Conservation (phyloP, 1,140 invertebrate species). For the Drosophila bocki region DNA sequence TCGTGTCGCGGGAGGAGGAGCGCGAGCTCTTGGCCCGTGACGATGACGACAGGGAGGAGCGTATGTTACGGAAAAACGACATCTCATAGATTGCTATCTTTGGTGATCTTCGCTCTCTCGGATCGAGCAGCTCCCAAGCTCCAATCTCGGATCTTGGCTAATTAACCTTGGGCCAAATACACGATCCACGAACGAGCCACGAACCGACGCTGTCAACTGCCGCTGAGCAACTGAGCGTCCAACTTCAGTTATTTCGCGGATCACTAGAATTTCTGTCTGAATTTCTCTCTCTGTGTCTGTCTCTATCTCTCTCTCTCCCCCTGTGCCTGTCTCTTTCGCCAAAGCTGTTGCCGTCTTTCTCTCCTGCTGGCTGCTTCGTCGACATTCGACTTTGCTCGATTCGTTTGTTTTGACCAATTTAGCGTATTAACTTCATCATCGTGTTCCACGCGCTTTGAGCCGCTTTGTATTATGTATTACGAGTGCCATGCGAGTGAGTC, state of each 20-base stretch:
- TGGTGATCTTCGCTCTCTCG: constrained; percentile 21
- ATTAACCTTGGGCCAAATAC: constrained; percentile 34
- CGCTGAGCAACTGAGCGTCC: constrained; percentile 65
- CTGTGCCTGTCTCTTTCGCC: constrained; percentile 19
- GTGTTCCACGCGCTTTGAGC: constrained; percentile 52
- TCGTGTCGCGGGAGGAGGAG: constrained; percentile 76
- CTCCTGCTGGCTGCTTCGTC: constrained; percentile 1
- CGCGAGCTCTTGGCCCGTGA: constrained; percentile 73
- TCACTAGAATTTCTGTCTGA: constrained; percentile 70
- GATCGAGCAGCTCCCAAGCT: constrained; percentile 19
- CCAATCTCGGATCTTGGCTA: constrained; percentile 37
- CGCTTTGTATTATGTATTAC: constrained; percentile 23
- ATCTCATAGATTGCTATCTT: constrained; percentile 42
- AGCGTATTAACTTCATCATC: constrained; percentile 75
- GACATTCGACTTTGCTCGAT: constrained; percentile 37
- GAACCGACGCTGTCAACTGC: constrained; percentile 62
- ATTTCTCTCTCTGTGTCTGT: constrained; percentile 12
- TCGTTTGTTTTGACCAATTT: constrained; percentile 80
- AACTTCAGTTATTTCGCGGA: constrained; percentile 76
- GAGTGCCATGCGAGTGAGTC: constrained; percentile 9
- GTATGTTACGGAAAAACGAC: constrained; percentile 84
- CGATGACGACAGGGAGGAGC: constrained; percentile 71
- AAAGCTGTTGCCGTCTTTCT: constrained; percentile 22
- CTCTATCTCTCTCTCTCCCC: neutral
- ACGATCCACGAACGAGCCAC: constrained; percentile 26